These are phyloP conservation scores for Rhynchopsitta pachyrhyncha DNA, from an alignment of 2,113 vertebrate species.

Conservation along the genomic window DNA sequence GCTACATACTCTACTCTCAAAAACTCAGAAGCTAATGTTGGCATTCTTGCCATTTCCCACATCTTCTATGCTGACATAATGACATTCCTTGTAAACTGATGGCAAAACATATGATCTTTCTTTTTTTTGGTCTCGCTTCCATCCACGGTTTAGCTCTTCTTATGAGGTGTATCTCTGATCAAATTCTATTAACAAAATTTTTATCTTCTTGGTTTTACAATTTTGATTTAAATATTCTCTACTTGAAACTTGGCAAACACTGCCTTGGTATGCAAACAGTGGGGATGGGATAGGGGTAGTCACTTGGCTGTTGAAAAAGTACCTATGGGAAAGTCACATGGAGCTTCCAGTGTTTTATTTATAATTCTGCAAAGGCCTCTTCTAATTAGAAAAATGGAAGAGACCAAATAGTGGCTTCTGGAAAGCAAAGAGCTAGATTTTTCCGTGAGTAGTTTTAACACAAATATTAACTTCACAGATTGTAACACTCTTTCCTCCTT, in stretches of 20 bases:
- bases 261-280: slow-evolving; percentile 32
- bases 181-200: neutral
- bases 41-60: neutral
- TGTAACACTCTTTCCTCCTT: neutral
- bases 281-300: slow-evolving; percentile 6
- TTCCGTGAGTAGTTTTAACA: slow-evolving; percentile 23
- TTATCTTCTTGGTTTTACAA: neutral
- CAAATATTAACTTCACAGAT: neutral
- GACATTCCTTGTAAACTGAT: neutral
- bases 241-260: slow-evolving; percentile 15
- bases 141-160: neutral
- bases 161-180: neutral
- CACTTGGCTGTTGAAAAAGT: slow-evolving; percentile 47
- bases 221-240: neutral
- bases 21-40: neutral
- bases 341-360: slow-evolving; percentile 44
- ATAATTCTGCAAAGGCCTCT: slow-evolving; percentile 42
- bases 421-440: slow-evolving; percentile 24
- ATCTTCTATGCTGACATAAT: neutral
- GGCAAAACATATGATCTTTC: neutral
- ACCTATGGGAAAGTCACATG: slow-evolving; percentile 55
- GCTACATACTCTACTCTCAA: neutral
- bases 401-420: slow-evolving; percentile 7
- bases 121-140: neutral
- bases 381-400: slow-evolving; percentile 20